A percentile compares a stretch with the other conserved stretches of the same genome.
These are phyloP conservation scores for Parauchenoglanis ngamensis DNA, from an alignment of 2,797 vertebrate genomes.

Conservation along the genomic window DNA sequence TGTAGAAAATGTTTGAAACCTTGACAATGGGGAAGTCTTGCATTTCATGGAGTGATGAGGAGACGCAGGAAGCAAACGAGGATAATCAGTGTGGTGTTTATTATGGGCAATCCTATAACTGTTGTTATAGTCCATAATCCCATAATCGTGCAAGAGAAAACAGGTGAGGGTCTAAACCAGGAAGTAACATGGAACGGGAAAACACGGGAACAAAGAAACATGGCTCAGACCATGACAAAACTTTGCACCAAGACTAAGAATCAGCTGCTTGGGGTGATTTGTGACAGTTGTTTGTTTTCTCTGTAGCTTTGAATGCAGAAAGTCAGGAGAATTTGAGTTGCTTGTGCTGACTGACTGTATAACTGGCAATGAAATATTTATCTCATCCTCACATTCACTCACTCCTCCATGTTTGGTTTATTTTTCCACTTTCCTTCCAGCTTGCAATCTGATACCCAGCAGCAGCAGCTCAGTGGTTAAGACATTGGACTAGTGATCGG, in stretches of 20 bases:
- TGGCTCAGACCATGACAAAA: not conserved
- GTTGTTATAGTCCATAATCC: not conserved
- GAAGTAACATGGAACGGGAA: not conserved
- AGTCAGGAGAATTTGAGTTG: not conserved
- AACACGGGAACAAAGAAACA: not conserved
- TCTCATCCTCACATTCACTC: not conserved
- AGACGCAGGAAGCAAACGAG: too few species aligned
- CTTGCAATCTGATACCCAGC: not conserved
- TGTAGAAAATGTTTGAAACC: not conserved
- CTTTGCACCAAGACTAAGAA: not conserved
- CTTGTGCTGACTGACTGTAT: not conserved
- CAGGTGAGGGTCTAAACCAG: not conserved
- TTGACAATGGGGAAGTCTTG: not conserved
- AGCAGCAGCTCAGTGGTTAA: too few species aligned
- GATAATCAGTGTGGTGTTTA: not conserved
- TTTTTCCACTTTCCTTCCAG: not conserved
- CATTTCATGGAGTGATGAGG: not conserved
- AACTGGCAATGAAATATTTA: not conserved
- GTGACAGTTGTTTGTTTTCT: not conserved
- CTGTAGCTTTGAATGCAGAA: not conserved
- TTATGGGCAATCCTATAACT: too few species aligned
- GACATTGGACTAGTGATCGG: too few species aligned
- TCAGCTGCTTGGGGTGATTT: not conserved
- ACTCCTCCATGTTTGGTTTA: not conserved
- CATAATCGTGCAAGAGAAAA: not conserved